Percentiles rank a stretch among this genome's conserved stretches.
These are phyloP conservation scores for Amazona vittata DNA, from an alignment of 2,113 vertebrate species.

Conservation along the genomic window DNA sequence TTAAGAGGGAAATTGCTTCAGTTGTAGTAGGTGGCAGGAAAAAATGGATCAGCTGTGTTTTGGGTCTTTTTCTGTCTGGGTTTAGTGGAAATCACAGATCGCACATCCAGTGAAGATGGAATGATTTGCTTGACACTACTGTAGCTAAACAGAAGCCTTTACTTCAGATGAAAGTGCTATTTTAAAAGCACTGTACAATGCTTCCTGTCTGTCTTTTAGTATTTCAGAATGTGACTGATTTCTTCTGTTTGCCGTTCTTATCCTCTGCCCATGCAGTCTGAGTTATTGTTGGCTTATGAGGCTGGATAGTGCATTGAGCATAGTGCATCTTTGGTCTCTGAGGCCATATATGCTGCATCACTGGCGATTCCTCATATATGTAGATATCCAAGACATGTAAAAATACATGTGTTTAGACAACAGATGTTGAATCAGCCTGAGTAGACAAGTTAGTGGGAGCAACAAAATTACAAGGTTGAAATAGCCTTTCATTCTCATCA, in stretches of 20 bases:
- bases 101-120: not conserved
- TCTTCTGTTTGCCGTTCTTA: not conserved
- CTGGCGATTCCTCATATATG: not conserved
- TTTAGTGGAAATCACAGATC: slow-evolving; percentile 32
- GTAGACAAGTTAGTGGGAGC: not conserved
- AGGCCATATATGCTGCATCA: not conserved
- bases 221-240: not conserved
- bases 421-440: not conserved
- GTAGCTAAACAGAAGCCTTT: slow-evolving; percentile 25
- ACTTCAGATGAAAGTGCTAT: not conserved
- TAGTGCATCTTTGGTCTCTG: not conserved
- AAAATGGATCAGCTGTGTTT: slow-evolving; percentile 51
- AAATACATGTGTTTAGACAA: not conserved
- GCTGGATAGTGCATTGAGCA: not conserved
- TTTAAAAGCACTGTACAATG: not conserved
- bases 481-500: not conserved
- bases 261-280: not conserved
- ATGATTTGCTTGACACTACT: slow-evolving; percentile 42
- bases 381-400: not conserved
- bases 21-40: slow-evolving; percentile 47
- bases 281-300: not conserved
- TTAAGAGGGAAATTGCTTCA: slow-evolving; percentile 10
- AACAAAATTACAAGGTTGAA: not conserved
- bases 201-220: not conserved
- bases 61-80: slow-evolving; percentile 39